These are phyloP conservation scores for Scaptomyza caliginosa DNA, from an alignment of 2,888 invertebrate species.

Conservation along the genomic window DNA sequence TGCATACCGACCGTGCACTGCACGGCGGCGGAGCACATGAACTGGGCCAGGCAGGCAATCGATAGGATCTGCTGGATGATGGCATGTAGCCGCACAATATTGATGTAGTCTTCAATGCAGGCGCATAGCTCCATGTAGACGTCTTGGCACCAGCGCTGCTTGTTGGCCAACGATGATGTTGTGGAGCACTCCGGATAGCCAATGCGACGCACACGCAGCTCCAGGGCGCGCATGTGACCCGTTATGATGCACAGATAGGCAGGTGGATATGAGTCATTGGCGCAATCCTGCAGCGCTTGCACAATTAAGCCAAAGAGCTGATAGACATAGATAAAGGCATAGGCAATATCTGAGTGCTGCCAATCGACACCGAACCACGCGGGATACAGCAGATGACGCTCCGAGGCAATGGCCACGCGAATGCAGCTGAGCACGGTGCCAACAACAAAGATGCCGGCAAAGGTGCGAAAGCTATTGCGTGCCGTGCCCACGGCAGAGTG, in stretches of 20 bases:
- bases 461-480: slow-evolving; percentile 64
- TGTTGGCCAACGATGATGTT: rapidly evolving
- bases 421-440: slow-evolving; percentile 71
- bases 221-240: slow-evolving; percentile 76
- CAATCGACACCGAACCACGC: slow-evolving; percentile 81
- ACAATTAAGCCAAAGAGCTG: slow-evolving; percentile 75
- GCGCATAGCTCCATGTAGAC: slow-evolving; percentile 56
- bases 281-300: slow-evolving; percentile 79
- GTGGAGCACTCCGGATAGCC: slow-evolving; percentile 37
- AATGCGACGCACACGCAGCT: slow-evolving; percentile 71
- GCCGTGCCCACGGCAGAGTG: slow-evolving; percentile 54
- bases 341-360: slow-evolving; percentile 55
- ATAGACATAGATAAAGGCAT: slow-evolving; percentile 59
- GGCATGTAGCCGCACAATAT: slow-evolving; percentile 83
- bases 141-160: not conserved
- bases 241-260: slow-evolving; percentile 76
- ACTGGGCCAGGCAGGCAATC: slow-evolving; percentile 85
- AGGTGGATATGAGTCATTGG: slow-evolving; percentile 82
- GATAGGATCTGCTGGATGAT: slow-evolving; percentile 85
- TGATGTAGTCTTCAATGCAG: slow-evolving; percentile 76
- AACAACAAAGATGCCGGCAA: slow-evolving; percentile 66
- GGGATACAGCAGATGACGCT: slow-evolving; percentile 74
- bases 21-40: slow-evolving; percentile 84
- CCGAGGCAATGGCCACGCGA: slow-evolving; percentile 52
- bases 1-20: slow-evolving; percentile 84